A percentile compares a stretch with the other conserved stretches of the same genome.
Evolutionary conservation across 2,888 invertebrate genomes (phyloP).

Genomic region (Linnaemya vulpina): DNA sequence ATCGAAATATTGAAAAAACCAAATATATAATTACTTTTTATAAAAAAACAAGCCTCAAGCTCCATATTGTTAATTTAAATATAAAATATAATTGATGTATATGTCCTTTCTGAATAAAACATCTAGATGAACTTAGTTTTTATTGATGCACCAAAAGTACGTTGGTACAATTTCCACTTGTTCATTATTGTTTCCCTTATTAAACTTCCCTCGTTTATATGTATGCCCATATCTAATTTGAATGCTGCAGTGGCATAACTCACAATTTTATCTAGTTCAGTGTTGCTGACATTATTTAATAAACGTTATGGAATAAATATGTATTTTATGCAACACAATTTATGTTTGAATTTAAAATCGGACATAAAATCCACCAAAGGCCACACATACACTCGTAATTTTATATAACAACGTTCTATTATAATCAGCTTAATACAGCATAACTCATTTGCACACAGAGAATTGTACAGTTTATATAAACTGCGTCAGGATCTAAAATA

Average conservation of each 20-base stretch:
- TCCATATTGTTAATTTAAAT: no score
- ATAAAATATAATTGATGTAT: no score
- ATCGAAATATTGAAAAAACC: no score
- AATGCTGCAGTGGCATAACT: constrained; percentile 44
- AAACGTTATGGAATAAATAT: constrained; percentile 17
- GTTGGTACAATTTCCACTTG: no score
- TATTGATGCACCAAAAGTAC: no score
- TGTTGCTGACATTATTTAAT: constrained; percentile 48
- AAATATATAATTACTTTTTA: no score
- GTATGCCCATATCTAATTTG: neutral
- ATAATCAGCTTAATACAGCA: constrained; percentile 61
- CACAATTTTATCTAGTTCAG: constrained; percentile 37
- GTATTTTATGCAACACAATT: constrained; percentile 43
- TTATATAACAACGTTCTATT: constrained; percentile 55
- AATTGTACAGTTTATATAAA: neutral
- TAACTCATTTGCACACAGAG: neutral
- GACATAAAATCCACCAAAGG: constrained; percentile 35
- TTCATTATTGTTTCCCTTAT: no score
- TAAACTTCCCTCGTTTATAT: no score
- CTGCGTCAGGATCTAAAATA: neutral
- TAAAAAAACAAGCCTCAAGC: no score
- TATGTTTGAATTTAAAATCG: constrained; percentile 15
- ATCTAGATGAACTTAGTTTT: no score
- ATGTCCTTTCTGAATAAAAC: no score
- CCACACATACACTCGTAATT: constrained; percentile 45